Base-by-base conservation (phyloP, 2,113 vertebrate species). In the Microcebus ravelobensis region DNA sequence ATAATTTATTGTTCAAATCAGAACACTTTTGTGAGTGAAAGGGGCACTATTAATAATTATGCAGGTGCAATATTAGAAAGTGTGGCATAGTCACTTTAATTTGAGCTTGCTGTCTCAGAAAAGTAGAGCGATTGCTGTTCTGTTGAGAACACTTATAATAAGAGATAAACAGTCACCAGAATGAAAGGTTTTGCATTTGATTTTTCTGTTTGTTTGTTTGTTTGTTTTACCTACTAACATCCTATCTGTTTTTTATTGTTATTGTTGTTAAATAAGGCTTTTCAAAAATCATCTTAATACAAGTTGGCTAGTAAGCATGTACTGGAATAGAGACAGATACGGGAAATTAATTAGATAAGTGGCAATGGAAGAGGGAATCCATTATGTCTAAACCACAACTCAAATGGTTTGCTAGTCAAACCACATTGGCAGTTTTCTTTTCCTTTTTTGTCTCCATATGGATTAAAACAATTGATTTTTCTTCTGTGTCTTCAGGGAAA, bases 311-410 rank as follows among this genome's bases (percentile, higher is more conserved):
- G 57, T 87, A 91, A 93, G 50, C 29, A 23, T 55, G 13, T 94
- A 45, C 90, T 90, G 50, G 83, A 91, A 79, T 76, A 63, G 65
- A 92, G 50, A 65, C 20, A 70, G 45, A 82, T 70, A 79, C 36
- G 42, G 87, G 36, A 39, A 81, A 80, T 91, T 93, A 91, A 95
- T 97, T 95, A 90, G n/a, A 90, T 42, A 10, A 42, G 68, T 39
- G 50, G 50, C 68, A 36, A 14, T 76, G 67, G 29, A 73, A 77
- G 27, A 94, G n/a, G 61, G 61, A 93, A 71, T 93, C 81, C 68
- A 52, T 91, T 91, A 73, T 21, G 39, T 23, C 55, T 48, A 88
- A 91, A 86, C 81, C 76, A 85, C 39, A 96, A 14, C 70, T 77
- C 83, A 52, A 31, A 0, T n/a, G 79, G 31, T 87, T 89, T 80